A percentile compares a stretch with the other conserved stretches of the same genome.
Evolutionary conservation across 2,797 vertebrate genomes (phyloP).

Genomic region (Phalanger gymnotis): DNA sequence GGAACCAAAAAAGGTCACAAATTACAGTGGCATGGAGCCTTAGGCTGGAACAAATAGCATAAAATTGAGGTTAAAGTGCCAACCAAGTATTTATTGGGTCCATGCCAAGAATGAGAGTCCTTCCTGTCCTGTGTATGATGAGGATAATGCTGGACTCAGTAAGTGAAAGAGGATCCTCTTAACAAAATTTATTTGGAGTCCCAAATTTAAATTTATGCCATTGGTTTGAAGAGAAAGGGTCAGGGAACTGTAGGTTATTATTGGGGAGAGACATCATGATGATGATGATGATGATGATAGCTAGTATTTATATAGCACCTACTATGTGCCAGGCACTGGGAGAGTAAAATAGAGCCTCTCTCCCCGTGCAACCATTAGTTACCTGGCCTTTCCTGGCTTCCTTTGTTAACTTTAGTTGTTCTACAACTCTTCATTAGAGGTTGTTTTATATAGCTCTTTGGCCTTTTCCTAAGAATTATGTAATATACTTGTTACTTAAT

Average conservation of each 20-base stretch:
- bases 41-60: neutral
- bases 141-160: neutral
- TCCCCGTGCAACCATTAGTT: neutral
- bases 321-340: neutral
- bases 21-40: neutral
- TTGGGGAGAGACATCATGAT: neutral
- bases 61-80: neutral
- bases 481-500: neutral
- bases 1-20: neutral
- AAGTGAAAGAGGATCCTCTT: neutral
- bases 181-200: neutral
- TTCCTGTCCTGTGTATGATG: neutral
- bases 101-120: neutral
- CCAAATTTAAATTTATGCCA: slow-evolving; percentile 17
- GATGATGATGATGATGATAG: neutral
- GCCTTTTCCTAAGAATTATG: neutral
- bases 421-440: neutral
- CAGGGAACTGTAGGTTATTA: neutral
- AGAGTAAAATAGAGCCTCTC: neutral
- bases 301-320: neutral
- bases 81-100: neutral
- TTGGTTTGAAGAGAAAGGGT: neutral
- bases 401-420: neutral
- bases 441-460: neutral
- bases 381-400: neutral